Evolutionary conservation across 2,888 invertebrate species (phyloP).

Genomic region (Tanytarsus gracilentus): DNA sequence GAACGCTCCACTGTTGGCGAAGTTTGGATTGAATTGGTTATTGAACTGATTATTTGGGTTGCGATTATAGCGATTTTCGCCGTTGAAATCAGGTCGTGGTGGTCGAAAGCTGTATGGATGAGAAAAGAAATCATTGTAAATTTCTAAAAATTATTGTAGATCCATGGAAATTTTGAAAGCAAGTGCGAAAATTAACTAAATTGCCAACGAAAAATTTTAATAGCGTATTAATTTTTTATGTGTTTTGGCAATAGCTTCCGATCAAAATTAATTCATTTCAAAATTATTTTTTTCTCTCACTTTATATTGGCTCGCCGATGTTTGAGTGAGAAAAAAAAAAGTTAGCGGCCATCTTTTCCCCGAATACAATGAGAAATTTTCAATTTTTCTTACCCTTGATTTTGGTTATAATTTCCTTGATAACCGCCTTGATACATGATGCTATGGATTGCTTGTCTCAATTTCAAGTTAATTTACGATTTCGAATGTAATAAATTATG

Average conservation of each 20-base stretch:
- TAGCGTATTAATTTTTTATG: too few species aligned
- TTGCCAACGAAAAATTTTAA: too few species aligned
- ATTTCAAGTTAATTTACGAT: neutral
- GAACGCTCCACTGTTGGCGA: constrained; percentile 13
- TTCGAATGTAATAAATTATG: constrained; percentile 9
- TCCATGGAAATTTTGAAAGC: too few species aligned
- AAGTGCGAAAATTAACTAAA: too few species aligned
- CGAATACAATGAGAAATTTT: constrained; percentile 12
- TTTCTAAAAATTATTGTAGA: too few species aligned
- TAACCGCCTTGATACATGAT: constrained; percentile 27
- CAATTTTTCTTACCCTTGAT: constrained; percentile 19
- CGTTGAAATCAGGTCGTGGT: constrained; percentile 25
- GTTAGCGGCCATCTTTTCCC: neutral
- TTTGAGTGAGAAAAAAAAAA: neutral
- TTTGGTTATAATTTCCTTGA: constrained; percentile 25
- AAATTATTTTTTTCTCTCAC: too few species aligned
- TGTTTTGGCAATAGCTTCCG: too few species aligned
- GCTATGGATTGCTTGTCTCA: constrained; percentile 1
- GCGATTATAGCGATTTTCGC: constrained; percentile 23
- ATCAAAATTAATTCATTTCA: too few species aligned
- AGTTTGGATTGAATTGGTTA: constrained; percentile 22
- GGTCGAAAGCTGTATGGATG: constrained; percentile 15
- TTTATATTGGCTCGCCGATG: too few species aligned
- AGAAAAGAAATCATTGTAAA: neutral
- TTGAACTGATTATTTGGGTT: constrained; percentile 16